phyloP scores from a whole-genome alignment of 2,888 invertebrate species.

The Smittia sp. region DNA sequence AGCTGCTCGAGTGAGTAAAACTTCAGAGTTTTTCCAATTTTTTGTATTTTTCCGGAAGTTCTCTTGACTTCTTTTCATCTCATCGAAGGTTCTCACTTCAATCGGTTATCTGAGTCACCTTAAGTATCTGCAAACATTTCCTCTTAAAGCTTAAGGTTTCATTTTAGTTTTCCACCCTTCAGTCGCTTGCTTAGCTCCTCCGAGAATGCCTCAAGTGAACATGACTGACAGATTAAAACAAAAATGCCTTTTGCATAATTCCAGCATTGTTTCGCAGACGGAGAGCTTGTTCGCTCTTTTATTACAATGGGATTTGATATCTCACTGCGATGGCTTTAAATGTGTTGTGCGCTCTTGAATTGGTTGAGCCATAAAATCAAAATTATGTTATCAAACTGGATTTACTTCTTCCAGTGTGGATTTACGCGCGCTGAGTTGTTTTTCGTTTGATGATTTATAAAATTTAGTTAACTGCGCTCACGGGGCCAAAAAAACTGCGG shows the following conservation, averaged over 20 bases:
- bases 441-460: not conserved
- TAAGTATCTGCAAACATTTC: too few species aligned
- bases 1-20: too few species aligned
- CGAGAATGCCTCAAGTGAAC: constrained; percentile 5
- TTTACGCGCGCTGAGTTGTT: not conserved
- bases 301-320: constrained; percentile 35
- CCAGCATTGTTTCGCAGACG: not conserved
- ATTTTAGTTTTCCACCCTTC: too few species aligned
- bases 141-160: too few species aligned
- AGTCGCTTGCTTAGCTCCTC: not conserved
- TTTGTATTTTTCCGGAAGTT: too few species aligned
- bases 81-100: too few species aligned
- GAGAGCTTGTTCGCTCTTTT: not conserved
- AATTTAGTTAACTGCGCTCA: not conserved
- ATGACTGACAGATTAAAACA: constrained; percentile 17
- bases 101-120: too few species aligned
- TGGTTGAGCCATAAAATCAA: not conserved
- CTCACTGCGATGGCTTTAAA: constrained; percentile 27
- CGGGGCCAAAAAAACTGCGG: not conserved
- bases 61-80: too few species aligned
- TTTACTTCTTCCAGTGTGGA: not conserved
- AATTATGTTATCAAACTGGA: constrained; percentile 32
- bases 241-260: constrained; percentile 13
- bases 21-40: too few species aligned
- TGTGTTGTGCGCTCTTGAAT: not conserved